These are phyloP conservation scores for Crotalus viridis DNA, from an alignment of 2,113 vertebrate species.

Conservation along the genomic window DNA sequence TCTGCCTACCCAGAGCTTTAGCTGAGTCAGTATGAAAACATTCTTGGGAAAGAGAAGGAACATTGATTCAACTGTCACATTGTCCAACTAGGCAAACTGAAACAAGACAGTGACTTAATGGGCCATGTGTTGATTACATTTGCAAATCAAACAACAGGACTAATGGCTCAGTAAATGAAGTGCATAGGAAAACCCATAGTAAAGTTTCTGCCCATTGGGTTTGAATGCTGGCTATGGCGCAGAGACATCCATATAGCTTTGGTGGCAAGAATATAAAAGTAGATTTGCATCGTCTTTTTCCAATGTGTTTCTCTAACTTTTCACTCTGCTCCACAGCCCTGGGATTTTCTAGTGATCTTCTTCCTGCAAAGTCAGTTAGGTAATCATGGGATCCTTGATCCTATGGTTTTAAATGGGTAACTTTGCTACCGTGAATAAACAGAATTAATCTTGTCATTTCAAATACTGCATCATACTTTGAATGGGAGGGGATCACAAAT, in stretches of 20 bases:
- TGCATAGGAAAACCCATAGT: neutral
- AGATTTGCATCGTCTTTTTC: neutral
- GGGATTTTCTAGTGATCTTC: neutral
- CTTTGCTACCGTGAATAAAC: neutral
- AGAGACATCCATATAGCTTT: neutral
- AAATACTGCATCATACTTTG: neutral
- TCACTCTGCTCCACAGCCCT: neutral
- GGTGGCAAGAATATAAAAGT: neutral
- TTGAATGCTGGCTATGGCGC: neutral
- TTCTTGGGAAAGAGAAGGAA: neutral
- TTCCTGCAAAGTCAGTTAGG: neutral
- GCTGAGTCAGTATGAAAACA: neutral
- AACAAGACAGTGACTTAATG: neutral
- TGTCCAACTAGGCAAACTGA: neutral
- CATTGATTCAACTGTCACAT: neutral
- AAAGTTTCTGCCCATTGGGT: neutral
- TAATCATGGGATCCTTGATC: neutral
- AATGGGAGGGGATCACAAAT: neutral
- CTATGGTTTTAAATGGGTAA: neutral
- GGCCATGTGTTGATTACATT: neutral
- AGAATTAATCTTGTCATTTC: neutral
- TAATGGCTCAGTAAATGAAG: neutral
- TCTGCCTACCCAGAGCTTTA: neutral
- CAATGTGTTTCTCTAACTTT: neutral
- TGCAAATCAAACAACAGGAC: neutral